Conservation (phyloP, 1,140 invertebrate species). For the Polypedilum pembai region DNA sequence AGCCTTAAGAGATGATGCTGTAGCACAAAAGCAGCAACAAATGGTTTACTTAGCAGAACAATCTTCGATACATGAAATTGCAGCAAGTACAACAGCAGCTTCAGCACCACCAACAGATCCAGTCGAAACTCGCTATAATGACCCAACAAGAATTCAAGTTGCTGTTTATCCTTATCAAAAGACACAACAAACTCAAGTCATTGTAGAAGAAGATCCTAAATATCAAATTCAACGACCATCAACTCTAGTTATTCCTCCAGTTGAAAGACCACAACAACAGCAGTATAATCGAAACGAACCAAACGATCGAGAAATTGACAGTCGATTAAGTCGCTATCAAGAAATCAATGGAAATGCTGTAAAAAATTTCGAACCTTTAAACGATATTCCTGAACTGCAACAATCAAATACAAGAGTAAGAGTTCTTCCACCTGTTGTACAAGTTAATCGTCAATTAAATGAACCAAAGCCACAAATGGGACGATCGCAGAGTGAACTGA, state of each 20-base stretch:
- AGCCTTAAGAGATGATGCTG: not conserved
- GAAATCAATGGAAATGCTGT: not conserved
- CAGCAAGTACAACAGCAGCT: not conserved
- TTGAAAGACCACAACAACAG: not conserved
- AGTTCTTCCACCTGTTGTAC: not conserved
- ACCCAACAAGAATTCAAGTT: not conserved
- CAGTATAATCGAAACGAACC: not conserved
- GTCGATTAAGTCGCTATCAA: not conserved
- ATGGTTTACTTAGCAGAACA: not conserved
- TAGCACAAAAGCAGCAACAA: conserved; percentile 7
- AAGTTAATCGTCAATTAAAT: too few relatives aligned
- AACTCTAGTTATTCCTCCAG: not conserved
- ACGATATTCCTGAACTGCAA: not conserved
- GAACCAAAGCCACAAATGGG: not conserved
- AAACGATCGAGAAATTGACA: not conserved
- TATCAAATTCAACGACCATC: not conserved
- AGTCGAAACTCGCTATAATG: not conserved
- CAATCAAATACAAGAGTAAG: not conserved
- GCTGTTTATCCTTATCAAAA: not conserved
- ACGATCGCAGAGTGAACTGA: not conserved
- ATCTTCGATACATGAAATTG: not conserved
- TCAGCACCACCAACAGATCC: not conserved
- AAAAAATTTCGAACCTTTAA: not conserved
- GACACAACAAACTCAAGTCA: not conserved
- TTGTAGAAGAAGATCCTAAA: not conserved